Evolutionary conservation across 1,140 invertebrate genomes (phyloP).

Genomic region (Platyura marginata): DNA sequence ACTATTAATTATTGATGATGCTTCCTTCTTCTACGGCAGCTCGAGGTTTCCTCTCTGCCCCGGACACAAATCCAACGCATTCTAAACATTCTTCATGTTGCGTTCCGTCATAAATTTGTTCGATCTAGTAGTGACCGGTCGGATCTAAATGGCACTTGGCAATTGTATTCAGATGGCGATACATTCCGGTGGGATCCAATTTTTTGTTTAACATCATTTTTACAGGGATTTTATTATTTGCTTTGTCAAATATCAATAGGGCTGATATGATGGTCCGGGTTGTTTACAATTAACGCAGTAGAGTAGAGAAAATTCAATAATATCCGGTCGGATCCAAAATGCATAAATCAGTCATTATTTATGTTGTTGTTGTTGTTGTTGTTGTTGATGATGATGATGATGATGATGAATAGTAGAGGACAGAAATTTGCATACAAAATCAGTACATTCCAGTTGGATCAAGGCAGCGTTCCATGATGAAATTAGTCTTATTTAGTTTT

Average conservation of each 20-base stretch:
- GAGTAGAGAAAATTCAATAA: not conserved
- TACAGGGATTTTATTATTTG: constrained; percentile 6
- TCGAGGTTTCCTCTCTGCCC: constrained; percentile 25
- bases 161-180: not conserved
- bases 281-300: not conserved
- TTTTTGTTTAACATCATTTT: too few relatives aligned
- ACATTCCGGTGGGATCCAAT: not conserved
- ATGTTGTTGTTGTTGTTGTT: too few relatives aligned
- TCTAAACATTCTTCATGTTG: not conserved
- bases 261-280: not conserved
- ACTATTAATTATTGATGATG: too few relatives aligned
- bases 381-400: not conserved
- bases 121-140: constrained; percentile 13
- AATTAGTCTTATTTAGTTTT: too few relatives aligned
- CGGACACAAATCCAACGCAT: constrained; percentile 18
- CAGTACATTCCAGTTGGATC: constrained; percentile 23
- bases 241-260: constrained; percentile 7
- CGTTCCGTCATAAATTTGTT: not conserved
- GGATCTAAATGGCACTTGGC: constrained; percentile 11
- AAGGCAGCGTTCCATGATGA: too few relatives aligned
- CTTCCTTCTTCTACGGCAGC: constrained; percentile 22
- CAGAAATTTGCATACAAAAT: too few relatives aligned
- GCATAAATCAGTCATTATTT: not conserved
- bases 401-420: constrained; percentile 1
- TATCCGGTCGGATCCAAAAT: not conserved